phyloP scores from a whole-genome alignment of 2,797 vertebrate genomes.

The Chromobotia macracanthus region DNA sequence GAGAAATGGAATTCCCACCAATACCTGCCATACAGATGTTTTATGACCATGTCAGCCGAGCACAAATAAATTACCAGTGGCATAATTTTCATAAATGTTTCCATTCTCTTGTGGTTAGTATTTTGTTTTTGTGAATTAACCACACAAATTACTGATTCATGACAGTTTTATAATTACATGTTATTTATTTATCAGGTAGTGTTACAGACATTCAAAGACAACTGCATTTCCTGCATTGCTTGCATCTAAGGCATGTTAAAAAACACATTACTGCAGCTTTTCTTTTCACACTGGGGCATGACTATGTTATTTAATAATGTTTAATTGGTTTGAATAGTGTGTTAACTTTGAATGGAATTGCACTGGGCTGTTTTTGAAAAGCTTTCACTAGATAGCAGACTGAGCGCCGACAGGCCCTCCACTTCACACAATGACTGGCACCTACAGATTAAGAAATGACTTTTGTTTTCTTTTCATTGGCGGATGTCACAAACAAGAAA shows the following conservation, averaged over 20 bases:
- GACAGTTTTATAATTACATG: slow-evolving; percentile 55
- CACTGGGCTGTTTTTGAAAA: slow-evolving; percentile 73
- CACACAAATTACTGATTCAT: not conserved
- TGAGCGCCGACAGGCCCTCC: slow-evolving; percentile 54
- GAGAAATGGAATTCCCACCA: slow-evolving; percentile 43
- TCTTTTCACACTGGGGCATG: slow-evolving; percentile 72
- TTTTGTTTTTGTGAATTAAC: not conserved
- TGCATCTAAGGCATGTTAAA: slow-evolving; percentile 50
- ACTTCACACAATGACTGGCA: slow-evolving; percentile 75
- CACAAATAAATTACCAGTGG: slow-evolving; percentile 2
- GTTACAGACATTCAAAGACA: slow-evolving; percentile 59
- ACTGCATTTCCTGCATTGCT: slow-evolving; percentile 74
- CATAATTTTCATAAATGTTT: not conserved
- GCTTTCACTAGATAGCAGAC: slow-evolving; percentile 56
- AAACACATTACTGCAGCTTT: slow-evolving; percentile 71
- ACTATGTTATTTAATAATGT: slow-evolving; percentile 79
- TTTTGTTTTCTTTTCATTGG: slow-evolving; percentile 83
- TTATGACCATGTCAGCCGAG: slow-evolving; percentile 6
- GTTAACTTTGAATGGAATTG: slow-evolving; percentile 68
- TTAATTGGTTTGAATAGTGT: slow-evolving; percentile 76
- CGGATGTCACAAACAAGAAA: slow-evolving; percentile 83
- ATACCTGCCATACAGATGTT: slow-evolving; percentile 1
- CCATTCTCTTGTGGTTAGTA: not conserved
- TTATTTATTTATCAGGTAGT: slow-evolving; percentile 55
- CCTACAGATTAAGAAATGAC: slow-evolving; percentile 81